Evolutionary conservation across 2,888 invertebrate genomes (phyloP).

Genomic region (Biston stratarius): DNA sequence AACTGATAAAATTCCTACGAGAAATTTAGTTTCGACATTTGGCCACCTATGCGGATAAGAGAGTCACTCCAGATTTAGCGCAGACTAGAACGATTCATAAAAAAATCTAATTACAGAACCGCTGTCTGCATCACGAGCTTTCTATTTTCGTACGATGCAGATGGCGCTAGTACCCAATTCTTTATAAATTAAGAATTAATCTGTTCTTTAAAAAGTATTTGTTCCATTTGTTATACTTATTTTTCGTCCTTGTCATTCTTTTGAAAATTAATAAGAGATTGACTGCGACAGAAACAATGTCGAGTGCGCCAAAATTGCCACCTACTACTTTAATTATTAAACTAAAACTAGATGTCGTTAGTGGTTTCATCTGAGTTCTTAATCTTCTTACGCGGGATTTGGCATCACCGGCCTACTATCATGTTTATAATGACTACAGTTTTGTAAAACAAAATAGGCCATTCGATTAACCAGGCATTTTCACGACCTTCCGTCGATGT

Average conservation of each 20-base stretch:
- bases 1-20: not conserved
- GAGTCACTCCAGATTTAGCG: slow-evolving; percentile 5
- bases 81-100: slow-evolving; percentile 3
- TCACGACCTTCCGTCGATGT: not conserved
- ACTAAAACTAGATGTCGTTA: slow-evolving; percentile 46
- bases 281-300: not conserved
- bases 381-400: not conserved
- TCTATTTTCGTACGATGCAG: slow-evolving; percentile 21
- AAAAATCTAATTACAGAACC: slow-evolving; percentile 22
- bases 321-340: not conserved
- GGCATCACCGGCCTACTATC: slow-evolving; percentile 17
- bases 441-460: not conserved
- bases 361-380: slow-evolving; percentile 12
- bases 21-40: not conserved
- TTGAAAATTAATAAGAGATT: not conserved
- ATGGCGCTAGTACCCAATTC: slow-evolving; percentile 24
- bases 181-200: not conserved
- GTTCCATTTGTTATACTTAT: no score
- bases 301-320: slow-evolving; percentile 2
- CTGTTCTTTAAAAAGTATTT: not conserved
- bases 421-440: not conserved
- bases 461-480: not conserved
- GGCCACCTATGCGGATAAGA: not conserved
- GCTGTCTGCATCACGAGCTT: slow-evolving; percentile 14
- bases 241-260: not conserved